A percentile compares a stretch with the other conserved stretches of the same genome.
phyloP scores from a whole-genome alignment of 2,113 vertebrate species.

The Noctilio leporinus region DNA sequence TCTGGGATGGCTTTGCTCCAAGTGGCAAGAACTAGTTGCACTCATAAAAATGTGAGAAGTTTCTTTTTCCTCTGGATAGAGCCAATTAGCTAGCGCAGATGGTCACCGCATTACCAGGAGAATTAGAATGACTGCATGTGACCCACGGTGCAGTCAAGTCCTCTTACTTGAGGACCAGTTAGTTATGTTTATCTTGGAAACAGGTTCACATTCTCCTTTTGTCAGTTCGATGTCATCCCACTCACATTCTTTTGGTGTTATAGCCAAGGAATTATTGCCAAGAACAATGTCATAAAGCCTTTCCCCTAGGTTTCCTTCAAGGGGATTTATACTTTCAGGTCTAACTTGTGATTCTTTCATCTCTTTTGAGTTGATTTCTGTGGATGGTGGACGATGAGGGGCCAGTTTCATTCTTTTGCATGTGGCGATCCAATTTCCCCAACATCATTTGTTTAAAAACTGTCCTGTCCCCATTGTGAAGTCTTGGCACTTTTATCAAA shows the following conservation, averaged over 20 bases:
- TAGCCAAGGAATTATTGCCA: not conserved
- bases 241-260: not conserved
- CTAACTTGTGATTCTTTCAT: too few species aligned
- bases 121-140: not conserved
- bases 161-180: not conserved
- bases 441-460: too few species aligned
- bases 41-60: not conserved
- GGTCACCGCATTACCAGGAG: not conserved
- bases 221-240: not conserved
- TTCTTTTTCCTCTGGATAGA: not conserved
- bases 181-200: not conserved
- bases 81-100: not conserved
- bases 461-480: too few species aligned
- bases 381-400: too few species aligned
- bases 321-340: too few species aligned
- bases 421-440: too few species aligned
- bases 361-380: too few species aligned
- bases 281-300: not conserved
- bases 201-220: not conserved
- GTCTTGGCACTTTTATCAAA: too few species aligned
- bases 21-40: not conserved
- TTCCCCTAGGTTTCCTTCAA: not conserved
- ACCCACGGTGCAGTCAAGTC: not conserved
- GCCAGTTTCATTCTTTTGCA: too few species aligned
- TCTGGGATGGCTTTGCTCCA: not conserved